Base-by-base conservation (phyloP, 2,888 invertebrate species). In the Eristalis pertinax region DNA sequence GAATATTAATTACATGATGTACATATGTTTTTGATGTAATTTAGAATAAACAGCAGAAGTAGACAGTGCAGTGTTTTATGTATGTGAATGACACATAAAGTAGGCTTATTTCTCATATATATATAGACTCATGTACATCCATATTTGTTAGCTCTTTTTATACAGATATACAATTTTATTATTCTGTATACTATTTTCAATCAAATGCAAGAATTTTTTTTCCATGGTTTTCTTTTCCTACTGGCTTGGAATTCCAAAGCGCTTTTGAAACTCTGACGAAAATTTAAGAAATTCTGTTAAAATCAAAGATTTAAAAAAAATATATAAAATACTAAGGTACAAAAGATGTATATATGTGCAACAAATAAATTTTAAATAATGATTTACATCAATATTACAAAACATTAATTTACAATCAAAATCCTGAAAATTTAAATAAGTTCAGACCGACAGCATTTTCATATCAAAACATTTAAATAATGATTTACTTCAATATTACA, bases 11-110 rank as follows among this genome's bases (percentile, higher is more conserved):
- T 64, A 32, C 19, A 64, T 35, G 32, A 56, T 29, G 19, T 56
- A 29, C 22, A 62, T 76, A 50, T 60, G 32, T 43, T 72, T n/a
- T 69, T 35, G 43, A 50, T 19, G 50, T 19, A 50, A 19, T 65
- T 70, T 76, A 84, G 63, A 82, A 78, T 77, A 70, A 64, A 73
- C 56, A 77, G 74, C 77, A 74, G 50, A 63, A 72, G 63, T 76
- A 76, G 84, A 86, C 82, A 78, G 85, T 78, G 82, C 85, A 82
- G 82, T 82, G 85, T 76, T 67, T 22, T 63, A 35, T 80, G 63
- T 69, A 62, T 74, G 24, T 35, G 56, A 8, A 4, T 60, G 24
- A 32, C 41, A 73, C 19, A 56, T 29, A 63, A 64, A 63, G 24
- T 24, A 68, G 43, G 10, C 22, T 38, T 56, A 24, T 26, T 62